Evolutionary conservation across 2,797 vertebrate species (phyloP).

Genomic region (Smutsia temminckii): DNA sequence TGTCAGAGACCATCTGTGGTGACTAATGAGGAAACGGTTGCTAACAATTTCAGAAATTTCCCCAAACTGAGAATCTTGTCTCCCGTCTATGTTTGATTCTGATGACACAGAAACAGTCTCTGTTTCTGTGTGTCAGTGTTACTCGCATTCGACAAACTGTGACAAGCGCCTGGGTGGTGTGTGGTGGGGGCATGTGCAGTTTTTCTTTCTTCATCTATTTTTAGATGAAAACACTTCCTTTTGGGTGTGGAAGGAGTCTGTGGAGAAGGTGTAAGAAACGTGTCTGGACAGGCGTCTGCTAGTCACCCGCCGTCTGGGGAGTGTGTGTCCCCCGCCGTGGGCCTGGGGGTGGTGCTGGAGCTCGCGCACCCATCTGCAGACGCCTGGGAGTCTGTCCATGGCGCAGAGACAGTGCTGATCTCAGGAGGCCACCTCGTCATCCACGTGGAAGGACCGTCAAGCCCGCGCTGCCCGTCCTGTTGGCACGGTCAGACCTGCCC

Average conservation of each 20-base stretch:
- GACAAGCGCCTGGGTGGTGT: not conserved
- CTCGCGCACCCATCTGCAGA: too few relatives aligned
- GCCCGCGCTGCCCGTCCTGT: too few relatives aligned
- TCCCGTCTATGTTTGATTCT: not conserved
- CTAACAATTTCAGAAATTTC: not conserved
- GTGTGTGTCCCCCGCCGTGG: too few relatives aligned
- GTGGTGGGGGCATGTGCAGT: not conserved
- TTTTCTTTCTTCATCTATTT: not conserved
- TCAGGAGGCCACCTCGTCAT: too few relatives aligned
- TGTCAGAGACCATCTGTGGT: not conserved
- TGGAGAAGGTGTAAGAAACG: accelerated
- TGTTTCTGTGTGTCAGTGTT: not conserved
- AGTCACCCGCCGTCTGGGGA: not conserved
- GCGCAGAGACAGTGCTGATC: too few relatives aligned
- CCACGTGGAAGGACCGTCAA: too few relatives aligned
- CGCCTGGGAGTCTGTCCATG: too few relatives aligned
- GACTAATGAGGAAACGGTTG: not conserved
- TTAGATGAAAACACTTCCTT: constrained; percentile 15
- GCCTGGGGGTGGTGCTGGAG: too few relatives aligned
- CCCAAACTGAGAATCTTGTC: not conserved
- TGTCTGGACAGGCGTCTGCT: not conserved
- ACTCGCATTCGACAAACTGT: not conserved
- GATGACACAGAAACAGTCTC: not conserved
- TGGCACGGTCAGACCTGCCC: too few relatives aligned
- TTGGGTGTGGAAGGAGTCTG: not conserved